Evolutionary conservation across 2,113 vertebrate genomes (phyloP).

Genomic region (Pelusios castaneus): DNA sequence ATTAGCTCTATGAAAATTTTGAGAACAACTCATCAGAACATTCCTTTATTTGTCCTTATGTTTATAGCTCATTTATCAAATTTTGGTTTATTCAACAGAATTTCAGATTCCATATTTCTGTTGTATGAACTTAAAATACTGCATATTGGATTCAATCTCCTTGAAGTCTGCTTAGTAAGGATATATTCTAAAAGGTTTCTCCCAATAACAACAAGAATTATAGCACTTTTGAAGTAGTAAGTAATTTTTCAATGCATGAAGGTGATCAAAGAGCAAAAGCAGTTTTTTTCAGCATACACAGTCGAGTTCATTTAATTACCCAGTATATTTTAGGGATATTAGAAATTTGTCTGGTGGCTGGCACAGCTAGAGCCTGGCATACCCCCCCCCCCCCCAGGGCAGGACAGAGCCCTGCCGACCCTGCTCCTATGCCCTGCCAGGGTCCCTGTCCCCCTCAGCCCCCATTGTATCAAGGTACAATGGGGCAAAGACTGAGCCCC

Average conservation of each 20-base stretch:
- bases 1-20: not conserved
- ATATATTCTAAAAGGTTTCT: not conserved
- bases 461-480: no score
- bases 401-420: no score
- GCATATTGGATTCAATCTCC: not conserved
- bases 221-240: not conserved
- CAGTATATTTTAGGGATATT: not conserved
- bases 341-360: not conserved
- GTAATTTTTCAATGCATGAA: not conserved
- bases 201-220: not conserved
- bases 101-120: not conserved
- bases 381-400: no score
- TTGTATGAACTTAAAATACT: not conserved
- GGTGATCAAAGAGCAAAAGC: not conserved
- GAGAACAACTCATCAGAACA: not conserved
- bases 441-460: no score
- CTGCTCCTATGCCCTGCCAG: no score
- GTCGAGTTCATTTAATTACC: not conserved
- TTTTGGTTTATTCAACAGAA: not conserved
- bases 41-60: not conserved
- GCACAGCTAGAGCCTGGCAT: no score
- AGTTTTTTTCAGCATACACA: not conserved
- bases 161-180: not conserved
- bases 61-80: not conserved
- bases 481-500: no score